Conservation (phyloP, 2,113 vertebrate species). For the Datnioides undecimradiatus region DNA sequence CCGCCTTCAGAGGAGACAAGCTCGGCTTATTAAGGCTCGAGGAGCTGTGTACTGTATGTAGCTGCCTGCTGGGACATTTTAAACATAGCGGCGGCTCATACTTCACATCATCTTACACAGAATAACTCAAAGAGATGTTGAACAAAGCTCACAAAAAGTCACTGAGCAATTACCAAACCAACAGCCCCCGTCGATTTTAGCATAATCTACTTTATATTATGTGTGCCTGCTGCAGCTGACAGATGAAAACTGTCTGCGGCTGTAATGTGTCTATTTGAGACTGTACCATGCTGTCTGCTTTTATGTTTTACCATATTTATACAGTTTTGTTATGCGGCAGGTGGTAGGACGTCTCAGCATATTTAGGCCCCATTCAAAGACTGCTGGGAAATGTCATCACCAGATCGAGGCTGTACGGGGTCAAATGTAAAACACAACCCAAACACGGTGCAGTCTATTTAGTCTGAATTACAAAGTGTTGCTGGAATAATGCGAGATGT, state of each 20-base stretch:
- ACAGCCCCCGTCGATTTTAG: background rate
- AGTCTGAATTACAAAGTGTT: no score
- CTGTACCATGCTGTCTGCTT: background rate
- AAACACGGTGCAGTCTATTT: no score
- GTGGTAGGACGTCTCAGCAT: no score
- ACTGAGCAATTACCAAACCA: slow-evolving; percentile 31
- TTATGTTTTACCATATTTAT: background rate
- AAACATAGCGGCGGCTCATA: background rate
- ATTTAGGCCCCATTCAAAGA: no score
- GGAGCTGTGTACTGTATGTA: slow-evolving; percentile 12
- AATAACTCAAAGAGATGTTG: slow-evolving; percentile 1
- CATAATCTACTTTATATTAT: slow-evolving; percentile 2
- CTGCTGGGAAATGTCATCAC: background rate
- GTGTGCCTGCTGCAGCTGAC: background rate
- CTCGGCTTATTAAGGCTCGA: slow-evolving; percentile 38
- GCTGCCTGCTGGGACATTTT: slow-evolving; percentile 39
- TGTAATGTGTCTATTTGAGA: background rate
- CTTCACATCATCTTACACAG: slow-evolving; percentile 6
- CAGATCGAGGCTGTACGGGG: background rate
- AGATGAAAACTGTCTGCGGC: background rate
- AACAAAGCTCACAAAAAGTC: background rate
- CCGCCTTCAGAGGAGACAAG: slow-evolving; percentile 17
- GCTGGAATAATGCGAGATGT: no score
- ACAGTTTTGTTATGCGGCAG: background rate
- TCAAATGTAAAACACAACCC: background rate